These are phyloP conservation scores for Drosophila rubida DNA, from an alignment of 2,888 invertebrate species.

Conservation along the genomic window DNA sequence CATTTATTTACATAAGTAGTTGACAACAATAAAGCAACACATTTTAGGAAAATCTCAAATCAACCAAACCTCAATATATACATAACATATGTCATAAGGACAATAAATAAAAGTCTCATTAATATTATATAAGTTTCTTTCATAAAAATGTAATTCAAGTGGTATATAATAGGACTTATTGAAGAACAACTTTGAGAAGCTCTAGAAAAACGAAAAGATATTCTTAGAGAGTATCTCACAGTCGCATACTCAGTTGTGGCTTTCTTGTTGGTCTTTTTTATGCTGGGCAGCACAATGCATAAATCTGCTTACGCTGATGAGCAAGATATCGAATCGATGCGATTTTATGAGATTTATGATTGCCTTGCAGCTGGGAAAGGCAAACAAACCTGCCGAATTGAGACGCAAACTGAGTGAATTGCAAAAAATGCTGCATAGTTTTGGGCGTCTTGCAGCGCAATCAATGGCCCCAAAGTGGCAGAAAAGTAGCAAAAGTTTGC, in stretches of 20 bases:
- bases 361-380: conserved; percentile 9
- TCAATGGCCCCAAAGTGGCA: conserved; percentile 3
- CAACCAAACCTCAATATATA: no score
- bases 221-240: not conserved
- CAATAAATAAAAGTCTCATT: no score
- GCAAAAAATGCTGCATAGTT: conserved; percentile 56
- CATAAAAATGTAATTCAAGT: no score
- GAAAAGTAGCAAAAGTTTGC: conserved; percentile 4
- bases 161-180: no score
- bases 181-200: no score
- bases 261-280: not conserved
- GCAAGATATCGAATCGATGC: conserved; percentile 9
- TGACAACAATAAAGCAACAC: no score
- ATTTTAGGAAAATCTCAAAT: no score
- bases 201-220: no score
- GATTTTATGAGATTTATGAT: conserved; percentile 23
- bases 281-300: conserved; percentile 1
- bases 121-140: no score
- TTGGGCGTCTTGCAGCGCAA: conserved; percentile 26
- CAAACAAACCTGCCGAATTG: conserved; percentile 7
- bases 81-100: no score
- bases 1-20: no score
- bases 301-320: conserved; percentile 52
- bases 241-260: fast-evolving
- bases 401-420: conserved; percentile 4